Evolutionary conservation across 2,797 vertebrate species (phyloP).

Genomic region (Acrocephalus scirpaceus): DNA sequence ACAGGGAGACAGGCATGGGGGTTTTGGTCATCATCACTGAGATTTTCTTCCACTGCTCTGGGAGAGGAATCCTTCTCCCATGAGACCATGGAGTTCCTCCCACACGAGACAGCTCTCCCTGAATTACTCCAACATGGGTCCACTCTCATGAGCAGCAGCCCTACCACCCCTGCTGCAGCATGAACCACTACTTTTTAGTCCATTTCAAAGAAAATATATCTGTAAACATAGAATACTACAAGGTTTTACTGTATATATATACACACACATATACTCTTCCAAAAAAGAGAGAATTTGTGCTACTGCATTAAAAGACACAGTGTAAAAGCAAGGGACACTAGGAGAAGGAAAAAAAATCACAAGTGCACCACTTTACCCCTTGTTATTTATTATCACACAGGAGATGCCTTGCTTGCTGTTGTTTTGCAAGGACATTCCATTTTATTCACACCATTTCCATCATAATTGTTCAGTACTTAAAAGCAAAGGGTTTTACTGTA

Average conservation of each 20-base stretch:
- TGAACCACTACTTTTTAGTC: not conserved
- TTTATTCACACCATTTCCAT: conserved; percentile 41
- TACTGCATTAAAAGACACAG: not conserved
- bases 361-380: not conserved
- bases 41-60: too few relatives aligned
- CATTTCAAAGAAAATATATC: conserved; percentile 10
- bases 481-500: conserved; percentile 45
- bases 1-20: too few relatives aligned
- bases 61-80: too few relatives aligned
- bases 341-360: not conserved
- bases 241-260: not conserved
- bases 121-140: too few relatives aligned
- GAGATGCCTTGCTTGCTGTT: not conserved
- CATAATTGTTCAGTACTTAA: conserved; percentile 67
- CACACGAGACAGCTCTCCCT: too few relatives aligned
- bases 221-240: not conserved
- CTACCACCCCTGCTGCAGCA: too few relatives aligned
- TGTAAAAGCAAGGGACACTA: not conserved
- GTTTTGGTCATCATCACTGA: too few relatives aligned
- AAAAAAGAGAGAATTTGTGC: not conserved
- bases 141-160: too few relatives aligned
- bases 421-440: conserved; percentile 49
- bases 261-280: too few relatives aligned
- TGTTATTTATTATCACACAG: not conserved
- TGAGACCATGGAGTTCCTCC: too few relatives aligned